Base-by-base conservation (phyloP, 2,797 vertebrate genomes). In the Halcyon badia region DNA sequence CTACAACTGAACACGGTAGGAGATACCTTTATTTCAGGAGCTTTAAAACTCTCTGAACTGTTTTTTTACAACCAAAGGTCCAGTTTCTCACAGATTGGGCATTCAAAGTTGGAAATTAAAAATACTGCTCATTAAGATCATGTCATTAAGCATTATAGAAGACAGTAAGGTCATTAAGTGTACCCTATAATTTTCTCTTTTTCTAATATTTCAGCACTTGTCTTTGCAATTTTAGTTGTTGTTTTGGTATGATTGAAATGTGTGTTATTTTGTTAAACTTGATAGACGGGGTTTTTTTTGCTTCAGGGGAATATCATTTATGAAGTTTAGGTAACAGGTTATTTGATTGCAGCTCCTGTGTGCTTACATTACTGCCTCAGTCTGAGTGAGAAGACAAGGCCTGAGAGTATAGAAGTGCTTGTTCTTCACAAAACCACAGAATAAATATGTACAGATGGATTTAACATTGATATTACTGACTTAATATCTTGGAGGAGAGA, bases 361-460 rank as follows among this genome's bases (percentile, higher is more conserved):
- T 9, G 7, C 5, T 54, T n/a, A 22, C 0, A 0, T 60, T 66
- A 11, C 61, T 70, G 57, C 24, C 39, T 92, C 52, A 19, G 37
- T 25, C 18, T 90, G 76, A n/a, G 41, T 2, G 1, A 2, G 57
- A 52, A 33, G 48, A 61, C 21, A 42, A 42, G n/a, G 52, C 76
- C 51, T 21, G 19, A 64, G 78, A 42, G n/a, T 81, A 37, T 1
- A 51, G 33, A 71, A 76, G 5, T 78, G 33, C 30, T 89, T 68
- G 65, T 42, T 94, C n/a, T 70, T 60, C 56, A 48, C 31, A 76
- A 69, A 80, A 78, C 2, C 30, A n/a, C 21, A 37, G 31, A 44
- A 64, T 41, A 82, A 82, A 61, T 46, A n/a, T 11, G 18, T 58
- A 46, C 33, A 44, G 42, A 31, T n/a, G 37, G 48, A 22, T 79